Conservation (phyloP, 1,140 invertebrate genomes). For the Harpegnathos saltator region DNA sequence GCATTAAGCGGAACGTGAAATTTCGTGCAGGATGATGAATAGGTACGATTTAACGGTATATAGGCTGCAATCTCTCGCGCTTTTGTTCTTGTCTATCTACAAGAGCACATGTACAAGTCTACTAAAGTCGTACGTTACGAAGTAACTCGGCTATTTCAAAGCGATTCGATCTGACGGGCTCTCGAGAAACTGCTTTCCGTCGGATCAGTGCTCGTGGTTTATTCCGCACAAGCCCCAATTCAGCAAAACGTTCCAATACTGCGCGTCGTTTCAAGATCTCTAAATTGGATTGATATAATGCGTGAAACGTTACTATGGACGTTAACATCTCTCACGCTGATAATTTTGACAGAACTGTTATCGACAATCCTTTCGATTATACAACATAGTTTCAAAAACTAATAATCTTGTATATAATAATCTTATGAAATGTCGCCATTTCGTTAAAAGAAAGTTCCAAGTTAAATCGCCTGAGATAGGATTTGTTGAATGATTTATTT, state of each 20-base stretch:
- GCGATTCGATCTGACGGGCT: slow-evolving; percentile 32
- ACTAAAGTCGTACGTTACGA: slow-evolving; percentile 35
- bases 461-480: neutral
- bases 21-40: slow-evolving; percentile 20
- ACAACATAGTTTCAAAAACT: neutral
- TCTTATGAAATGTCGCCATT: neutral
- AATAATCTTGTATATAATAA: neutral
- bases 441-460: neutral
- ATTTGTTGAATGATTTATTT: too few relatives aligned
- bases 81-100: slow-evolving; percentile 21
- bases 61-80: neutral
- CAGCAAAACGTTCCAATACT: slow-evolving; percentile 13
- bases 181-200: slow-evolving; percentile 42
- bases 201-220: slow-evolving; percentile 32
- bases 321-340: neutral
- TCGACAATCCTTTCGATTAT: neutral
- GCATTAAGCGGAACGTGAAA: slow-evolving; percentile 18
- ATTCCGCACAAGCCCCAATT: slow-evolving; percentile 22
- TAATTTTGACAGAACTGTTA: neutral
- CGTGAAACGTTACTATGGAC: neutral
- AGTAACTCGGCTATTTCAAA: slow-evolving; percentile 33
- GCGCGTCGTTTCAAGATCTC: slow-evolving; percentile 21
- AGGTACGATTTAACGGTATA: slow-evolving; percentile 36
- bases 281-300: slow-evolving; percentile 28
- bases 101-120: slow-evolving; percentile 15